Evolutionary conservation across 35 echinoderm and acorn worm species (phyloP), one percentile per base, ranked within the genome.

Genomic region (Acanthaster planci): DNA sequence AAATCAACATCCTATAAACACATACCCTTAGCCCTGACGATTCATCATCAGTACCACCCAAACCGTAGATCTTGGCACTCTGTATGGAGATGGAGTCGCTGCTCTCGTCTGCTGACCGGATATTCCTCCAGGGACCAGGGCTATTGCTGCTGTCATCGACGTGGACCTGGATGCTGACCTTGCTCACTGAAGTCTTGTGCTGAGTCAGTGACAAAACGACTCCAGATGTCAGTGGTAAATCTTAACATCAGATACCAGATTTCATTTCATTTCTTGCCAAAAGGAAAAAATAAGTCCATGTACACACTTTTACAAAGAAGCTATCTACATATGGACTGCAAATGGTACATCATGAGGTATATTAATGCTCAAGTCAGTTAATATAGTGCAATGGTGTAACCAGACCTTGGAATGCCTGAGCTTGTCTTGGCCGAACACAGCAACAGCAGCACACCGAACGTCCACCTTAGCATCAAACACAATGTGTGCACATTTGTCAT

Each of bases 381-480:
- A 59, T 53, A 60, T 59, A 82, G 19, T 19, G 12, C 52, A 6
- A 38, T 31, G 52, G 21, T 86, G 27, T 36, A 52, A 79, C 36
- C 32, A 8, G n/a, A 87, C 86, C 55, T 80, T 54, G 32, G 80
- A 76, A 51, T 38, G 9, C 27, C 29, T 21, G 23, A 26, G 52
- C 14, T 52, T 83, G 55, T 35, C 81, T 50, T 55, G 19, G 15
- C 30, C 80, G 2, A 60, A 56, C 32, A 42, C 79, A 77, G 12
- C n/a, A 18, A 39, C 60, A 7, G 19, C 67, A 9, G 31, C 38
- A 50, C 10, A 22, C 14, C 1, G 36, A 47, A 90, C 29, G 34
- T 84, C 87, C 76, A 54, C 37, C 30, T 75, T 38, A 18, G 80
- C 38, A 38, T 42, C 32, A 78, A 90, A 90, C 35, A 84, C 2